Conservation (phyloP, 2,113 vertebrate species). For the Ailuropoda melanoleuca region DNA sequence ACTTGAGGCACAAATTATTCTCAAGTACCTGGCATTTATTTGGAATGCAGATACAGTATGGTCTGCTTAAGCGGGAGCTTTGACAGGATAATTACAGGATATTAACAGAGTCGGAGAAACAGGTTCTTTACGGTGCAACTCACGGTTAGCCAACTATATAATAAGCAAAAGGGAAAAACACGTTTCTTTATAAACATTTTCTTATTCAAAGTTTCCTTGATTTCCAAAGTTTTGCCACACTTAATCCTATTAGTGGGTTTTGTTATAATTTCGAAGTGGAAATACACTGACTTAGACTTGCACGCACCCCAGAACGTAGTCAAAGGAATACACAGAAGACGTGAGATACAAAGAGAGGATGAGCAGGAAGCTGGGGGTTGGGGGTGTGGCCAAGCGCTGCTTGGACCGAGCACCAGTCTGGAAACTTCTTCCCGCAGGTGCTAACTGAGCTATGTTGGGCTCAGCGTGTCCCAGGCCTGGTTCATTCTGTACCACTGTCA, state of each 20-base stretch:
- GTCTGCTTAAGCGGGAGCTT: background rate
- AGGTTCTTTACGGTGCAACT: background rate
- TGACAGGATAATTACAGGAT: constrained; percentile 47
- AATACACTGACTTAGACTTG: background rate
- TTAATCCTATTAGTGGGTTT: background rate
- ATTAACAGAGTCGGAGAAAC: constrained; percentile 21
- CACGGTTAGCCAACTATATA: background rate
- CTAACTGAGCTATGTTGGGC: background rate
- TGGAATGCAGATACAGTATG: background rate
- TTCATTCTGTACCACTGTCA: background rate
- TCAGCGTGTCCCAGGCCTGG: background rate
- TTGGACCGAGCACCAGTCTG: rapidly evolving
- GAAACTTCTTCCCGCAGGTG: background rate
- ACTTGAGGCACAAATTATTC: background rate
- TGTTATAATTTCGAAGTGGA: background rate
- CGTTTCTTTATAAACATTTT: constrained; percentile 26
- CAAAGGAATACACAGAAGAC: background rate
- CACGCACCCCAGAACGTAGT: background rate
- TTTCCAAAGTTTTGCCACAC: background rate
- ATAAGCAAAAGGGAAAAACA: background rate
- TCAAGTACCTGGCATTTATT: background rate
- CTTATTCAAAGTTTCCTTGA: background rate
- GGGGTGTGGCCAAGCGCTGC: rapidly evolving
- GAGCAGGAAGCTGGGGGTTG: no score
- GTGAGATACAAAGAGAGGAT: background rate